phyloP scores from a whole-genome alignment of 2,797 vertebrate genomes.

The Chelmon rostratus region DNA sequence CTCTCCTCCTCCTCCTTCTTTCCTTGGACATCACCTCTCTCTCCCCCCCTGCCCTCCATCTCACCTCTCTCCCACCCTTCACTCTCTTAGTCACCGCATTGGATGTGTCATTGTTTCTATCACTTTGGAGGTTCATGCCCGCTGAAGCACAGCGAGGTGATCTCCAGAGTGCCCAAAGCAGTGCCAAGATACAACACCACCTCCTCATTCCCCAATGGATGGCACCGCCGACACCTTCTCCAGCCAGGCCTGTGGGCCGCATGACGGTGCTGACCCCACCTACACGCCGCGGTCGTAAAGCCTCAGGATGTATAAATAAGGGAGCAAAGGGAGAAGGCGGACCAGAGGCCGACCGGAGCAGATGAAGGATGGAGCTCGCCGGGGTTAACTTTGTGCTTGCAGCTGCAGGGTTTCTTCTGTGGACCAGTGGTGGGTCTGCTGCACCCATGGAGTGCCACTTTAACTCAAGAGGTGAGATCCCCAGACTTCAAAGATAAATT shows the following conservation, averaged over 20 bases:
- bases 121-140: slow-evolving; percentile 90
- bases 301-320: slow-evolving; percentile 84
- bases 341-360: slow-evolving; percentile 50
- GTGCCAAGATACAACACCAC: slow-evolving; percentile 86
- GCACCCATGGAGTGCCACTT: slow-evolving; percentile 86
- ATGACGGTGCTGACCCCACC: slow-evolving; percentile 78
- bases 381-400: slow-evolving; percentile 67
- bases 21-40: slow-evolving; percentile 51
- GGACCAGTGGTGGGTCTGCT: slow-evolving; percentile 68
- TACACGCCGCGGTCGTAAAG: slow-evolving; percentile 74
- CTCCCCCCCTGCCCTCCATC: slow-evolving; percentile 54
- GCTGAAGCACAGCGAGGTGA: slow-evolving; percentile 90
- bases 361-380: slow-evolving; percentile 74
- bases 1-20: slow-evolving; percentile 27
- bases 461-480: slow-evolving; percentile 83
- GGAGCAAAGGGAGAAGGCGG: slow-evolving; percentile 57
- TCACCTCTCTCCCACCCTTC: slow-evolving; percentile 64
- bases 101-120: slow-evolving; percentile 92
- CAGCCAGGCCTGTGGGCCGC: slow-evolving; percentile 68
- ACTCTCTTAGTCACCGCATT: slow-evolving; percentile 84
- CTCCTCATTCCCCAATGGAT: slow-evolving; percentile 74
- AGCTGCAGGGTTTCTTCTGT: slow-evolving; percentile 72
- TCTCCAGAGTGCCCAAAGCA: slow-evolving; percentile 87
- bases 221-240: slow-evolving; percentile 72
- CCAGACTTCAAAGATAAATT: too few relatives aligned